Percentiles rank a stretch among this genome's conserved stretches.
These are phyloP conservation scores for Autographa pulchrina DNA, from an alignment of 2,888 invertebrate species.

Conservation along the genomic window DNA sequence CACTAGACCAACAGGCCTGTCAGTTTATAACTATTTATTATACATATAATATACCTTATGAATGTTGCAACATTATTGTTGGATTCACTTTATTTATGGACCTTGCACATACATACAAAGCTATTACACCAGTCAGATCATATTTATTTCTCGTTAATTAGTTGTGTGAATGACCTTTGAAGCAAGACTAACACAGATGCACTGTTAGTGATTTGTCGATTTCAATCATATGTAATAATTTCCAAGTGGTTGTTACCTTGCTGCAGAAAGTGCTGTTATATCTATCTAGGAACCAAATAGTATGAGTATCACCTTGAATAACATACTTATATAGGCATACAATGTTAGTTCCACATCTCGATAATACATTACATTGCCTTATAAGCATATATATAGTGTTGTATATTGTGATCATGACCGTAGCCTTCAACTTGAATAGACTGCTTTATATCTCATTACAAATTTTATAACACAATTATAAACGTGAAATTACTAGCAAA, in stretches of 20 bases:
- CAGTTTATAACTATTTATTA: neutral
- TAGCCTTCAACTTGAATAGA: conserved; percentile 69
- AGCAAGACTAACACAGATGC: too few species aligned
- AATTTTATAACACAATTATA: neutral
- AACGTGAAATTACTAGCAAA: neutral
- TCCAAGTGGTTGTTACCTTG: neutral
- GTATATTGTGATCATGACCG: conserved; percentile 41
- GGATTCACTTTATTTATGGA: neutral
- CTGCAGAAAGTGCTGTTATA: conserved; percentile 21
- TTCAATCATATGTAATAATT: too few species aligned
- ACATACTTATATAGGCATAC: conserved; percentile 63
- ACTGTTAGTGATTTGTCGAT: too few species aligned
- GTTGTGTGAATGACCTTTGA: too few species aligned
- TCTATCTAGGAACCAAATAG: conserved; percentile 13
- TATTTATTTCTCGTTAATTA: too few species aligned
- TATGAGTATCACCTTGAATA: conserved; percentile 59
- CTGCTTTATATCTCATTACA: conserved; percentile 5
- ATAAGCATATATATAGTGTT: conserved; percentile 49
- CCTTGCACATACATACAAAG: neutral
- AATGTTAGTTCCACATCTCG: conserved; percentile 68
- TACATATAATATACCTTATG: neutral
- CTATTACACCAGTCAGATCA: neutral
- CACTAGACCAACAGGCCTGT: too few species aligned
- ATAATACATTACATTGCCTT: conserved; percentile 50
- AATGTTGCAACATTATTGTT: neutral